phyloP scores from a whole-genome alignment of 2,888 invertebrate species.

The Tuta absoluta region DNA sequence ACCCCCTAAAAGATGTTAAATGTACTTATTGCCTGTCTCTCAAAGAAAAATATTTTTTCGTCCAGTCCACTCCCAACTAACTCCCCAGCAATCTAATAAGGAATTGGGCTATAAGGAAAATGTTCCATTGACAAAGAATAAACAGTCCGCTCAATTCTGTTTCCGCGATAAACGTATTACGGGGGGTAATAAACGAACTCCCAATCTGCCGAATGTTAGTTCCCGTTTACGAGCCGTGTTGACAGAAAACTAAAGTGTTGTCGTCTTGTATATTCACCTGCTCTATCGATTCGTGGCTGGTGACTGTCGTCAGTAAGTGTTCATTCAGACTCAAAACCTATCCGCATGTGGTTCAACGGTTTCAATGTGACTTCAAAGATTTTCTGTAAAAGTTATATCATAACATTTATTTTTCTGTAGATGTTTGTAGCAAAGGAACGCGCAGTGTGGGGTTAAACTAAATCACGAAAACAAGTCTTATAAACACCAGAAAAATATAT shows the following conservation, averaged over 20 bases:
- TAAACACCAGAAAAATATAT: too few species aligned
- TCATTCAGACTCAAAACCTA: too few species aligned
- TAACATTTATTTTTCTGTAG: too few species aligned
- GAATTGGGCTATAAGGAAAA: conserved; percentile 71
- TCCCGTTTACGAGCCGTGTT: conserved; percentile 27
- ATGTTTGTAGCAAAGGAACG: too few species aligned
- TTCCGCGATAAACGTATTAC: conserved; percentile 54
- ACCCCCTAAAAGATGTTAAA: neutral
- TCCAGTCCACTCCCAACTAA: conserved; percentile 46
- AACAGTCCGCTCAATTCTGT: conserved; percentile 60
- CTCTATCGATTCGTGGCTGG: neutral
- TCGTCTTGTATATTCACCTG: conserved; percentile 1
- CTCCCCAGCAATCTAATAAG: conserved; percentile 72
- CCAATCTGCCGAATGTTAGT: conserved; percentile 29
- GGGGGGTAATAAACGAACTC: conserved; percentile 41
- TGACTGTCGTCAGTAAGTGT: too few species aligned
- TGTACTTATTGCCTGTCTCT: neutral
- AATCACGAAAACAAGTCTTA: too few species aligned
- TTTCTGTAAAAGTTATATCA: too few species aligned
- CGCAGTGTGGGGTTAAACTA: too few species aligned
- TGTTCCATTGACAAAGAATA: conserved; percentile 72
- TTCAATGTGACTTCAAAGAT: too few species aligned
- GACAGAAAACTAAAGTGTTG: conserved; percentile 20
- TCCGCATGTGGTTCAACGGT: too few species aligned
- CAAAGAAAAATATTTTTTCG: conserved; percentile 22